A percentile compares a stretch with the other conserved stretches of the same genome.
Conservation (phyloP, 2,888 invertebrate genomes). For the Macropis europaea region DNA sequence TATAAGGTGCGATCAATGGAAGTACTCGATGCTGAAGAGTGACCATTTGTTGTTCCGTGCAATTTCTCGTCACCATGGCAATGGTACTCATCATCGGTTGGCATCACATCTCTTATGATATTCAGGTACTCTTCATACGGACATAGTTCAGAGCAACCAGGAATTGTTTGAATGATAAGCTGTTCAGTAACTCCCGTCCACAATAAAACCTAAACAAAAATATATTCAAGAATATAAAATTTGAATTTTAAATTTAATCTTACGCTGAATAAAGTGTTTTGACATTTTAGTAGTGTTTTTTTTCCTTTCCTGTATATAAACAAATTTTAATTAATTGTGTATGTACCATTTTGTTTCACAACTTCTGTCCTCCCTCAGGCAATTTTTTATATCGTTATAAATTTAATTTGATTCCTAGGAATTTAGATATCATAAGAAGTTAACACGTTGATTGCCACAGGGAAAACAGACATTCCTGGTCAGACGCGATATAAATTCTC, state of each 20-base stretch:
- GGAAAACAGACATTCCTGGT: too few relatives aligned
- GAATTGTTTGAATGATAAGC: conserved; percentile 73
- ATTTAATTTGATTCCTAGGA: too few relatives aligned
- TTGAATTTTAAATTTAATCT: neutral
- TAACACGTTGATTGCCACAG: too few relatives aligned
- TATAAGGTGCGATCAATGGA: conserved; percentile 2
- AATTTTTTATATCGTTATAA: too few relatives aligned
- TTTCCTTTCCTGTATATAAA: too few relatives aligned
- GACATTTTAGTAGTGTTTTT: too few relatives aligned
- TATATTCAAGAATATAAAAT: neutral
- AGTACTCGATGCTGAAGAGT: conserved; percentile 27
- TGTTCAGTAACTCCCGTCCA: conserved; percentile 75
- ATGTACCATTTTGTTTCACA: too few relatives aligned
- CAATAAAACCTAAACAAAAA: conserved; percentile 70
- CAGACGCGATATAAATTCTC: too few relatives aligned
- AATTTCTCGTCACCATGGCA: conserved; percentile 31
- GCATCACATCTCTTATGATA: conserved; percentile 70
- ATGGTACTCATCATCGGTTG: conserved; percentile 69
- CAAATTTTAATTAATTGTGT: too few relatives aligned
- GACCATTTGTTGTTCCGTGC: neutral
- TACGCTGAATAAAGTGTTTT: too few relatives aligned
- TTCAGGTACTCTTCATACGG: conserved; percentile 75
- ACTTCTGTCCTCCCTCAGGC: too few relatives aligned
- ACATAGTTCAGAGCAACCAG: conserved; percentile 75
- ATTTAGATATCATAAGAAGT: too few relatives aligned